phyloP scores from a whole-genome alignment of 2,888 invertebrate genomes.

The Plebejus argus region DNA sequence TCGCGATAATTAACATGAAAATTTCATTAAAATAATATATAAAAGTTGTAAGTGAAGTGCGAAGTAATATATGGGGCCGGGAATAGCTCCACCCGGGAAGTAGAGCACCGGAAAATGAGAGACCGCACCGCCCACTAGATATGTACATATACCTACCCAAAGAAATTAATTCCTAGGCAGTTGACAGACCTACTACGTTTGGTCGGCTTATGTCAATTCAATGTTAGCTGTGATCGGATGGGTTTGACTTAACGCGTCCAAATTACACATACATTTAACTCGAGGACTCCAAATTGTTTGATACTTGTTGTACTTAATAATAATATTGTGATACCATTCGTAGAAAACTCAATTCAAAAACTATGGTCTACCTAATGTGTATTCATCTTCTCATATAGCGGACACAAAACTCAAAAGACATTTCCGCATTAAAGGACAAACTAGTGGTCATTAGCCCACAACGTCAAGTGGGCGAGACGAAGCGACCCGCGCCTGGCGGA shows the following conservation, averaged over 20 bases:
- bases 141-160: neutral
- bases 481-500: neutral
- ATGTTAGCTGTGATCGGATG: too few relatives aligned
- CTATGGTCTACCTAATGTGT: neutral
- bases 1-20: conserved; percentile 17
- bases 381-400: neutral
- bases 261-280: too few relatives aligned
- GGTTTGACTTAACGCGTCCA: too few relatives aligned
- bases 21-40: conserved; percentile 20
- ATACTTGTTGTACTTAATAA: neutral
- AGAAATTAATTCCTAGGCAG: too few relatives aligned
- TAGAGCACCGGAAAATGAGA: neutral
- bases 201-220: too few relatives aligned
- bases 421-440: neutral
- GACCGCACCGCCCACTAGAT: neutral
- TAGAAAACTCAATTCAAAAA: neutral
- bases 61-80: neutral
- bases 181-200: too few relatives aligned
- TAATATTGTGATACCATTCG: neutral
- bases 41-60: conserved; percentile 13
- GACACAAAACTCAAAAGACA: neutral
- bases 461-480: neutral
- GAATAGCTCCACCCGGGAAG: conserved; percentile 5
- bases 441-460: neutral
- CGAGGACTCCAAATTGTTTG: too few relatives aligned